phyloP scores from a whole-genome alignment of 2,113 vertebrate genomes.

The Trogon surrucura region DNA sequence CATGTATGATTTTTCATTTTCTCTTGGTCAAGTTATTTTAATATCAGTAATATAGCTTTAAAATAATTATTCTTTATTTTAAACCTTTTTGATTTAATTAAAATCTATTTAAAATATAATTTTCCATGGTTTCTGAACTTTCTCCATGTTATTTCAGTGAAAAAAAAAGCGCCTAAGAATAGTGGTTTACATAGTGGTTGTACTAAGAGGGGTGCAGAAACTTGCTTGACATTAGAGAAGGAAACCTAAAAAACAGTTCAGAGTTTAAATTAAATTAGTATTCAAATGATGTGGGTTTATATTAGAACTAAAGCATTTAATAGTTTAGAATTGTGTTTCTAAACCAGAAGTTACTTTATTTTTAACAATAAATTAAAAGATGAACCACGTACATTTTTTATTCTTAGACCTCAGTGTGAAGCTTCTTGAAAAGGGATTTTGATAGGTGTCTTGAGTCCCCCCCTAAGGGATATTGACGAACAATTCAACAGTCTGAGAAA shows the following conservation, averaged over 20 bases:
- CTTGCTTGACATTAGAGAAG: background rate
- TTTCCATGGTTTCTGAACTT: background rate
- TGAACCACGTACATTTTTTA: background rate
- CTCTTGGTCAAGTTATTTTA: background rate
- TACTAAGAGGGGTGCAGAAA: background rate
- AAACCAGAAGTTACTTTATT: background rate
- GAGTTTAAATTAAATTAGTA: background rate
- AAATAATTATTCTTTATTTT: background rate
- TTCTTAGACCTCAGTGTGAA: background rate
- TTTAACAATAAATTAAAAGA: background rate
- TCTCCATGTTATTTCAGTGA: background rate
- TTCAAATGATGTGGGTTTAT: background rate
- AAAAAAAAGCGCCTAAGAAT: background rate
- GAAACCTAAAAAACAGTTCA: background rate
- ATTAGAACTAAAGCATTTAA: background rate
- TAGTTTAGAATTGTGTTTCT: background rate
- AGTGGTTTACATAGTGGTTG: accelerated
- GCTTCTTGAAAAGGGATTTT: background rate
- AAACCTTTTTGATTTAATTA: background rate
- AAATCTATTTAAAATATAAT: background rate
- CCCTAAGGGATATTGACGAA: background rate
- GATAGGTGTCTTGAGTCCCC: background rate
- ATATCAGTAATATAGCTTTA: background rate
- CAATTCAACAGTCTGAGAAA: background rate
- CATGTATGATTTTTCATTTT: background rate